Base-by-base conservation (phyloP, 2,797 vertebrate genomes). In the Gallinago solitaria region DNA sequence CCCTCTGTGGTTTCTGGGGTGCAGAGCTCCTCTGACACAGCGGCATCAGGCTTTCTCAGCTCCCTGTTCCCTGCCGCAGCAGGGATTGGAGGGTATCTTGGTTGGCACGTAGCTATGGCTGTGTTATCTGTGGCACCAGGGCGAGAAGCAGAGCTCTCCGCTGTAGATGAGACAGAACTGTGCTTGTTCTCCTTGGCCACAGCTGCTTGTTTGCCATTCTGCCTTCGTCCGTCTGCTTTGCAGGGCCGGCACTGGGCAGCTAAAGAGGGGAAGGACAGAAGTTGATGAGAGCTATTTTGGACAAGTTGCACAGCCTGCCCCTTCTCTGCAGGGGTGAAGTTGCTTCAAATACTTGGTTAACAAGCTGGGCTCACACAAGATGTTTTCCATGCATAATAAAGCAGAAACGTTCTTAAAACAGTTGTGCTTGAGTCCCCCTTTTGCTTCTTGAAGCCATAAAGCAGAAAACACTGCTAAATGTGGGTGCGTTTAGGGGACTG, bases 281-380 rank as follows among this genome's bases (percentile, higher is more conserved):
- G 63, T 5, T 87, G 90, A 43, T 74, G 86, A 76, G 67, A 87
- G 35, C n/a, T 37, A 3, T 75, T 89, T 89, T 47, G 75, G 61
- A 47, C 59, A 65, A 78, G 51, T 65, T 17, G 59, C 63, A 43
- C 50, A 61, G 67, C 25, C 59, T 79, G 35, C 70, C 47, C 67
- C 63, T 90, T 90, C 82, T 80, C 69, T 88, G 63, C 61, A 79
- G 51, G 82, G 32, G 20, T 63, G n/a, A 81, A 59, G 47, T 75
- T 93, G 65, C 28, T 94, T 92, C 87, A 91, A 21, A 63, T 83
- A 28, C 79, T 88, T 61, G 35, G 73, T 86, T 84, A 92, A 81
- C 39, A 71, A 70, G 59, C 59, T 83, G 95, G 87, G 73, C 91
- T 95, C 65, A 45, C 37, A 51, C 50, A 84, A 56, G 59, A 48